A percentile compares a stretch with the other conserved stretches of the same genome.
phyloP scores from a whole-genome alignment of 2,113 vertebrate genomes.

The Eleginops maclovinus region DNA sequence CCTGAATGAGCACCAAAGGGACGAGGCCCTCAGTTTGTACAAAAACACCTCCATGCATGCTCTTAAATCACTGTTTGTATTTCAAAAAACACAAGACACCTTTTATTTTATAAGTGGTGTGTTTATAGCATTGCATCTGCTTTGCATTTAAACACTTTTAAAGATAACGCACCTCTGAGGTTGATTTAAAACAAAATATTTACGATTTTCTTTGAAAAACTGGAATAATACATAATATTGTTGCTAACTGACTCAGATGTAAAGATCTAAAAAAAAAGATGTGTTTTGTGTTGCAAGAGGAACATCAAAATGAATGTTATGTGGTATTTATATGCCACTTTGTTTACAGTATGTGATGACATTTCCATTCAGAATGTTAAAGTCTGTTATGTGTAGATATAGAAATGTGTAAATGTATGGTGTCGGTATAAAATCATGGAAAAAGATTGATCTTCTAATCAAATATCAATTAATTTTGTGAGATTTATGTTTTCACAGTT shows the following conservation, averaged over 20 bases:
- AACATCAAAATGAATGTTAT: constrained; percentile 40
- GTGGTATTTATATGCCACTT: constrained; percentile 57
- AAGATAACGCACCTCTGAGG: constrained; percentile 43
- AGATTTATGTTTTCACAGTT: constrained; percentile 51
- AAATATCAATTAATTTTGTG: constrained; percentile 44
- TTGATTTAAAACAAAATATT: constrained; percentile 22
- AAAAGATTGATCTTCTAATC: constrained; percentile 28
- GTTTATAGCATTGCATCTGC: constrained; percentile 51
- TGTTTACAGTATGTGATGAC: constrained; percentile 66
- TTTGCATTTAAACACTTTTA: constrained; percentile 37
- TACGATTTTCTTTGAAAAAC: neutral
- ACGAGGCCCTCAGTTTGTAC: constrained; percentile 23
- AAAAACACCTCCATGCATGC: constrained; percentile 45
- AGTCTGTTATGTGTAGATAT: constrained; percentile 48
- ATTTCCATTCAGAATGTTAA: constrained; percentile 38
- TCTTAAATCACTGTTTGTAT: constrained; percentile 45
- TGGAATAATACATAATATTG: constrained; percentile 1
- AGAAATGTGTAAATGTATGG: constrained; percentile 6
- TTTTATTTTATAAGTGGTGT: constrained; percentile 23
- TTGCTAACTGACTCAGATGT: too few relatives aligned
- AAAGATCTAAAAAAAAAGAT: too few relatives aligned
- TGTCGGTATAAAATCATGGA: constrained; percentile 19
- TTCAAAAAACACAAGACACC: constrained; percentile 31
- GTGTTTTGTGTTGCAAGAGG: constrained; percentile 15
- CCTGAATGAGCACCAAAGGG: constrained; percentile 56